Evolutionary conservation across 2,888 invertebrate species (phyloP).

Genomic region (Ceratothoa steindachneri): DNA sequence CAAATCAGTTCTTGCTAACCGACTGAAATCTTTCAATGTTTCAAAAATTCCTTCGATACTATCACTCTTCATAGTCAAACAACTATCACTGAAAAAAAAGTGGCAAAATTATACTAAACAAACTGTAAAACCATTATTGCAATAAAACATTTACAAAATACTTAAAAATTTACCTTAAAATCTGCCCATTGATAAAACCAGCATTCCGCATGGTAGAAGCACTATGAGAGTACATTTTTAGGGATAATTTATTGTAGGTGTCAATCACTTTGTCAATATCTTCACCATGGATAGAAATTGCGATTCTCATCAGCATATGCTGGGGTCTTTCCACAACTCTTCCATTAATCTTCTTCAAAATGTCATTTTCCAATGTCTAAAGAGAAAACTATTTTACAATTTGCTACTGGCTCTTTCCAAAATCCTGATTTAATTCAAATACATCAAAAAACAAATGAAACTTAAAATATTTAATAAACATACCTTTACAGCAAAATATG

Average conservation of each 20-base stretch:
- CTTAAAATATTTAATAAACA: not conserved
- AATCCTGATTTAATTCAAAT: not conserved
- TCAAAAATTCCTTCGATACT: conserved; percentile 12
- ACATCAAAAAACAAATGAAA: not conserved
- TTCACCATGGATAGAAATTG: conserved; percentile 17
- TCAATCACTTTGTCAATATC: conserved; percentile 6
- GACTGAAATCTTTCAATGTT: not conserved
- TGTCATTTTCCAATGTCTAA: not conserved
- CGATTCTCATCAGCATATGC: conserved; percentile 17
- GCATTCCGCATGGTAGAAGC: not conserved
- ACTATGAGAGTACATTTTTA: conserved; percentile 9
- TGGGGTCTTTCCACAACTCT: conserved; percentile 12
- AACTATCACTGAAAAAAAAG: not conserved
- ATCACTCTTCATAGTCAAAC: not conserved
- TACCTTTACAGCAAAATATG: not conserved
- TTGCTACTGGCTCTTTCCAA: not conserved
- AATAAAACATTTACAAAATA: not conserved
- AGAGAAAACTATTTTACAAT: not conserved
- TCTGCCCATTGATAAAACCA: not conserved
- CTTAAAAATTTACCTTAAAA: not conserved
- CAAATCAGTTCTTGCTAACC: not conserved
- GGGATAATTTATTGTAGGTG: conserved; percentile 10
- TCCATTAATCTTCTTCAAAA: conserved; percentile 6
- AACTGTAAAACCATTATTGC: not conserved
- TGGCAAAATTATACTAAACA: too few relatives aligned